Percentiles rank a stretch among this genome's conserved stretches.
Conservation (phyloP, 1,140 invertebrate genomes). For the Neotoxoptera formosana region DNA sequence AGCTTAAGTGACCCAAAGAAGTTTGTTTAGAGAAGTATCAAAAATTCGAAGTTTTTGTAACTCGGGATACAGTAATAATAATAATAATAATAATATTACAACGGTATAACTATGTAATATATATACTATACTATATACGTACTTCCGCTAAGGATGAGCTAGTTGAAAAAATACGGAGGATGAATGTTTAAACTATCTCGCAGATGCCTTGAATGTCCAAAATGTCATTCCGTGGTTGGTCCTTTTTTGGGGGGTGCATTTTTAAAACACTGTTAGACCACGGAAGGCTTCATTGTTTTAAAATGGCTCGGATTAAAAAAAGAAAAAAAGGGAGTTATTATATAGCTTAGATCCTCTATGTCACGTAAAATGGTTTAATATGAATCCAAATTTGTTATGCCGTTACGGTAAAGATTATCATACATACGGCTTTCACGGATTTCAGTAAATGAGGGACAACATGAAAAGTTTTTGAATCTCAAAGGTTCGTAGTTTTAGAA, state of each 20-base stretch:
- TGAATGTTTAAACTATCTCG: constrained; percentile 49
- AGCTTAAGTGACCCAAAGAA: constrained; percentile 30
- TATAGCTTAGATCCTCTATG: background rate
- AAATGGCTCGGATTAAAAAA: constrained; percentile 38
- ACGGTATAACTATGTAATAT: background rate
- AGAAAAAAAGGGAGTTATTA: background rate
- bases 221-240: background rate
- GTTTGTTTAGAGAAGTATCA: constrained; percentile 30
- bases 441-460: background rate
- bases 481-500: constrained; percentile 19
- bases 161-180: background rate
- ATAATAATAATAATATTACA: background rate
- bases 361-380: constrained; percentile 31
- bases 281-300: background rate
- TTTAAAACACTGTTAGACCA: constrained; percentile 10
- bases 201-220: constrained; percentile 12
- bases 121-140: background rate
- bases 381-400: constrained; percentile 15
- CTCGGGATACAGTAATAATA: background rate
- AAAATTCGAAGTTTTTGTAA: constrained; percentile 24
- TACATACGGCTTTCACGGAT: background rate
- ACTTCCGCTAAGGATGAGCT: background rate
- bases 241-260: background rate
- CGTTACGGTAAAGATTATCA: background rate
- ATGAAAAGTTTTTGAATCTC: constrained; percentile 30